Conservation (phyloP, 2,797 vertebrate genomes). For the Kryptopterus vitreolus region DNA sequence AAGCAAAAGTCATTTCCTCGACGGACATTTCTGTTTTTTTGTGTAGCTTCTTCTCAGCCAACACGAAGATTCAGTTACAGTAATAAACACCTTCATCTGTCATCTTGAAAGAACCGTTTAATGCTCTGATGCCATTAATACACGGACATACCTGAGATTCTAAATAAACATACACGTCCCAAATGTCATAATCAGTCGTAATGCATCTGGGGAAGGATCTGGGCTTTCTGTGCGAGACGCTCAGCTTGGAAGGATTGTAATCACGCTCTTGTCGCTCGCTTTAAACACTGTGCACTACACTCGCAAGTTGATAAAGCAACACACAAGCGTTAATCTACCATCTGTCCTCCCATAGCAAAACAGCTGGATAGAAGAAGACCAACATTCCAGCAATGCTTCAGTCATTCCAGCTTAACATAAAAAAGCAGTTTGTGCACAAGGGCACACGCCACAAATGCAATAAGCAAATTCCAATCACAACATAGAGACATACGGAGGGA, state of each 20-base stretch:
- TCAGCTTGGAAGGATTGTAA: slow-evolving; percentile 51
- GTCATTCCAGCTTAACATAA: too few relatives aligned
- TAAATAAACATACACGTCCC: background rate
- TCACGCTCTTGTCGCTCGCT: slow-evolving; percentile 52
- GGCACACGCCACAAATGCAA: background rate
- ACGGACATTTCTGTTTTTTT: background rate
- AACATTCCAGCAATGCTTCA: background rate
- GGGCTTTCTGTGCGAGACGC: slow-evolving; percentile 19
- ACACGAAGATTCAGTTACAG: too few relatives aligned
- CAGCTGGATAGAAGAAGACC: background rate
- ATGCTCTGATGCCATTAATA: background rate
- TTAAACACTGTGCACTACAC: slow-evolving; percentile 34
- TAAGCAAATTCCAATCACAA: too few relatives aligned
- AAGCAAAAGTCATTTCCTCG: background rate
- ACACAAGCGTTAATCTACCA: slow-evolving; percentile 48
- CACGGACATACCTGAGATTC: background rate
- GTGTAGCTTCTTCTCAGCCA: background rate
- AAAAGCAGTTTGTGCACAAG: background rate
- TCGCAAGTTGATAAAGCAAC: slow-evolving; percentile 54
- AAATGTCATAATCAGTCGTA: background rate
- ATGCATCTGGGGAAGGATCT: background rate
- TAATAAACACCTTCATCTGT: background rate
- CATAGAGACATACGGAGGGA: background rate
- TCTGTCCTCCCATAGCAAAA: slow-evolving; percentile 36
- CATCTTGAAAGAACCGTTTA: background rate